A percentile compares a stretch with the other conserved stretches of the same genome.
These are phyloP conservation scores for Serripes groenlandicus DNA, from an alignment of 2,888 invertebrate genomes.

Conservation along the genomic window DNA sequence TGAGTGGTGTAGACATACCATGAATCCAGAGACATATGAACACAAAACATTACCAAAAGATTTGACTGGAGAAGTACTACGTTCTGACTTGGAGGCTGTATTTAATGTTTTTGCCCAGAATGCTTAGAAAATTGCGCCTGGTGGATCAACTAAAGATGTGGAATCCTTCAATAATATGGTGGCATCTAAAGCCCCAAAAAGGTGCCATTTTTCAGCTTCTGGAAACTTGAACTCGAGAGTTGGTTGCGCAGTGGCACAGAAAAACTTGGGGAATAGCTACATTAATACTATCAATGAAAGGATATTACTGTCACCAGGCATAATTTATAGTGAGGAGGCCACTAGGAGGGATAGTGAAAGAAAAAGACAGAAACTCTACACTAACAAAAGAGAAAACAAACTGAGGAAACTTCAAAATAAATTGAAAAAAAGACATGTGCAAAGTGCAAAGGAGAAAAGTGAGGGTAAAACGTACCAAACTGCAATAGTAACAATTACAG, in stretches of 20 bases:
- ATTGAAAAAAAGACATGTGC: slow-evolving; percentile 6
- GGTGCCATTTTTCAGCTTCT: slow-evolving; percentile 43
- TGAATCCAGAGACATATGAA: slow-evolving; percentile 25
- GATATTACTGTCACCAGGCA: slow-evolving; percentile 42
- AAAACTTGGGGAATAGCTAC: slow-evolving; percentile 39
- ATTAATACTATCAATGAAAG: slow-evolving; percentile 19
- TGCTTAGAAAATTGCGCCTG: slow-evolving; percentile 51
- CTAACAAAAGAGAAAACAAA: slow-evolving; percentile 33
- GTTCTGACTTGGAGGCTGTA: slow-evolving; percentile 16
- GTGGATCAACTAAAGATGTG: slow-evolving; percentile 53
- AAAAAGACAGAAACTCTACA: slow-evolving; percentile 22
- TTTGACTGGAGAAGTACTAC: slow-evolving; percentile 12
- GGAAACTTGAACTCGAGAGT: slow-evolving; percentile 27
- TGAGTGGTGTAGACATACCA: slow-evolving; percentile 34
- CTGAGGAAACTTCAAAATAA: slow-evolving; percentile 30
- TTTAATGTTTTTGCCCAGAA: slow-evolving; percentile 31
- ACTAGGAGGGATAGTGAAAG: slow-evolving; percentile 27
- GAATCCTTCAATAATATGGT: slow-evolving; percentile 60
- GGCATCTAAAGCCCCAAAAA: slow-evolving; percentile 49
- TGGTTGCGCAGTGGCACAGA: slow-evolving; percentile 44
- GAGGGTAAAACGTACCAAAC: slow-evolving; percentile 43
- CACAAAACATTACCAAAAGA: slow-evolving; percentile 18
- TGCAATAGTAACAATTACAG: slow-evolving; percentile 16
- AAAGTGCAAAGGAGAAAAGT: slow-evolving; percentile 22
- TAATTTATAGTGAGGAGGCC: slow-evolving; percentile 23